These are phyloP conservation scores for Cirrhinus mrigala DNA, from an alignment of 2,797 vertebrate species.

Conservation along the genomic window DNA sequence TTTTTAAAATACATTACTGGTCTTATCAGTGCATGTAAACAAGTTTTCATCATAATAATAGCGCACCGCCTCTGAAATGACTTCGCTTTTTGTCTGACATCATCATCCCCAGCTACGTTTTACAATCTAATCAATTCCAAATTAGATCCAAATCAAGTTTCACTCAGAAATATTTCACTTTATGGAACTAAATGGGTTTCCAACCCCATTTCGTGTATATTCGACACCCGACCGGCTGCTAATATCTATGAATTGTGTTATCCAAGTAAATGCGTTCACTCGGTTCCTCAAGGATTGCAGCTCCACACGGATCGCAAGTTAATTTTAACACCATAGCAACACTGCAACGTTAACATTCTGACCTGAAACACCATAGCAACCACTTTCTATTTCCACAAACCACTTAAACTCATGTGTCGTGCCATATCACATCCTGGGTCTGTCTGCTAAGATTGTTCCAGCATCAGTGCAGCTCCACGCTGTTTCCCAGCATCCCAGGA, in stretches of 20 bases:
- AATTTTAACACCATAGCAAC: constrained; percentile 52
- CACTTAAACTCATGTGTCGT: constrained; percentile 19
- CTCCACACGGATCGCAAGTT: constrained; percentile 14
- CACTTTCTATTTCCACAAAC: constrained; percentile 15
- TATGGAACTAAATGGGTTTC: background rate
- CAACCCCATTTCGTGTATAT: background rate
- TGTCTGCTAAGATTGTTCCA: constrained; percentile 27
- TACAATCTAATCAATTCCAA: constrained; percentile 2
- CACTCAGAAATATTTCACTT: constrained; percentile 6
- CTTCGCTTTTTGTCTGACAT: background rate
- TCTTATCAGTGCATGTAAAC: background rate
- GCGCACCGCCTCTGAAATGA: background rate
- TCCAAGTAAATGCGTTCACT: constrained; percentile 6
- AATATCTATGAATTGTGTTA: constrained; percentile 8
- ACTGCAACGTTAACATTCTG: constrained; percentile 25
- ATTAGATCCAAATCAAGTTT: constrained; percentile 5
- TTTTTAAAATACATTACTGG: background rate
- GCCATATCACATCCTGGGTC: constrained; percentile 11
- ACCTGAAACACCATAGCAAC: constrained; percentile 46
- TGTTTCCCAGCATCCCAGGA: constrained; percentile 14
- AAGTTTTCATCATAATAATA: background rate
- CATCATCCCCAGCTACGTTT: background rate
- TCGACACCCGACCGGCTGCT: background rate
- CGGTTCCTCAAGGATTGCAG: constrained; percentile 5
- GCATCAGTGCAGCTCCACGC: background rate